Evolutionary conservation across 1,140 invertebrate genomes (phyloP).

Genomic region (Caenorhabditis remanei): DNA sequence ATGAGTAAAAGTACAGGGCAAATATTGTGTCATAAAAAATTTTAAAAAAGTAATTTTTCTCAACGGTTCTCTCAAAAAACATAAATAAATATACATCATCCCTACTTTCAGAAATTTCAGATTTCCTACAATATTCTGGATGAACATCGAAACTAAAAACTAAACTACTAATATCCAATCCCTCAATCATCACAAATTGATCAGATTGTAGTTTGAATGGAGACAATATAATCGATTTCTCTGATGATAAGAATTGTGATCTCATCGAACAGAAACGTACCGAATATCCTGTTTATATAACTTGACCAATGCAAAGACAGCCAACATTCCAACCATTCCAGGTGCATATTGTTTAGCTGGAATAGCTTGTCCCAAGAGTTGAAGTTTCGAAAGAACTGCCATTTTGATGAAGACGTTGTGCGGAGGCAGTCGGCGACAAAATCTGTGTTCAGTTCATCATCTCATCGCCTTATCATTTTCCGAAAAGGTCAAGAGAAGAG

Average conservation of each 20-base stretch:
- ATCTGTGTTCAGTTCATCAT: slow-evolving; percentile 52
- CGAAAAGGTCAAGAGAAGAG: neutral
- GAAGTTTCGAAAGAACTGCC: slow-evolving; percentile 49
- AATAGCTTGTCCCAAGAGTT: slow-evolving; percentile 36
- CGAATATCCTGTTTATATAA: slow-evolving; percentile 47
- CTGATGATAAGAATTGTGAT: neutral
- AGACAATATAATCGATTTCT: neutral
- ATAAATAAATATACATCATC: too few species aligned
- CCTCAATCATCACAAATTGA: neutral
- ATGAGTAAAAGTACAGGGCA: neutral
- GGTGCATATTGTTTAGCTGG: slow-evolving; percentile 42
- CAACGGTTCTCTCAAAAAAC: too few species aligned
- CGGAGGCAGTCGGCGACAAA: neutral
- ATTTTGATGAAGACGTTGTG: neutral
- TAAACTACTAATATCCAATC: too few species aligned
- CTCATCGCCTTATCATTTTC: slow-evolving; percentile 43
- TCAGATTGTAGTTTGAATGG: slow-evolving; percentile 28
- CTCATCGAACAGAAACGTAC: neutral
- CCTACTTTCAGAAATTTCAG: too few species aligned
- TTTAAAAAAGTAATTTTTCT: too few species aligned
- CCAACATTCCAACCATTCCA: slow-evolving; percentile 42
- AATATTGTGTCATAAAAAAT: neutral
- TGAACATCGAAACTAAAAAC: too few species aligned
- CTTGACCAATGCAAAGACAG: slow-evolving; percentile 49
- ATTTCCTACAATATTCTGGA: too few species aligned